Base-by-base conservation (phyloP, 1,140 invertebrate genomes). In the Drosophila simulans region DNA sequence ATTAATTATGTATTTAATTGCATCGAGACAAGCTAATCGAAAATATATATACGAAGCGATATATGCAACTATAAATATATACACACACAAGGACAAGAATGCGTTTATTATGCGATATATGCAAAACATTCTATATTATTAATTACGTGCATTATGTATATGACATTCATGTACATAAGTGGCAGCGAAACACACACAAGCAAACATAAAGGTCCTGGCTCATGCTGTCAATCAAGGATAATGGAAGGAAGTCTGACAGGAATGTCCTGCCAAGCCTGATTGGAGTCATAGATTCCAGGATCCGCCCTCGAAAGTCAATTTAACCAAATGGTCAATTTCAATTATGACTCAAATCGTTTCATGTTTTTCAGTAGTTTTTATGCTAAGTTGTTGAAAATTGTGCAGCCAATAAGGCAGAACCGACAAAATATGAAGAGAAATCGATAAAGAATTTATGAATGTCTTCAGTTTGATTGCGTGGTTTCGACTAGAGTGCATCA, bases 381-480 rank as follows among this genome's bases (percentile, higher is more conserved):
- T 60, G 77, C 57, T 85, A 85, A 80, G 81, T 84, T 84, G 82
- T 81, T 81, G 45, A 82, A 83, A 77, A 82, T 77, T 85, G 65
- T 63, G 49, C 66, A 72, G 73, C 78, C 65, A 52, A 77, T 79
- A 60, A 70, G n/a, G 55, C 40, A 66, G 37, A 48, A 49, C 20
- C 57, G 31, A 53, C 39, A 25, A 11, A 25, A 39, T 39, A 39
- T 3, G 45, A 55, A 17, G 34, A n/a, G 52, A 56, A 76, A 84
- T 83, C 71, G 77, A 80, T 45, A 70, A 52, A 80, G 82, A 60
- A 79, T 74, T 74, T 74, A 74, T 27, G 69, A 78, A 82, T 62
- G 83, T 86, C 83, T 86, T 86, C 82, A 86, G 82, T 86, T 86
- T 81, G 70, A 82, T 70, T 88, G 83, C 75, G 75, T 88, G 83